phyloP scores from a whole-genome alignment of 2,888 invertebrate species.

The Harpagoxenus sublaevis region DNA sequence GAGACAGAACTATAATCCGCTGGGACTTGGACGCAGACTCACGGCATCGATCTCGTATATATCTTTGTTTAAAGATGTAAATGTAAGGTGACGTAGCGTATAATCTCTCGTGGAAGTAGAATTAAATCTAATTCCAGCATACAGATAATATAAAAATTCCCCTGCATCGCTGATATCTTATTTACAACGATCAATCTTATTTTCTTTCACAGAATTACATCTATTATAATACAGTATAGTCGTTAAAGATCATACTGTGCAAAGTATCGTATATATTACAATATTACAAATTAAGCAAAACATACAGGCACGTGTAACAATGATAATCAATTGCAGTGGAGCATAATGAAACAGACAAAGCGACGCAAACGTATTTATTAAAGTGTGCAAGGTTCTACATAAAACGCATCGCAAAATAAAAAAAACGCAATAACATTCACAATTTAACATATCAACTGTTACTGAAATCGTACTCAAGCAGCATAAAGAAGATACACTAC shows the following conservation, averaged over 20 bases:
- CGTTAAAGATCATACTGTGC: background rate
- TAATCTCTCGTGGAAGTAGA: background rate
- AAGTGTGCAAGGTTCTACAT: background rate
- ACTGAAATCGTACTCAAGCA: background rate
- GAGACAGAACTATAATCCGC: conserved; percentile 62
- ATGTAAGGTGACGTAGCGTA: conserved; percentile 9
- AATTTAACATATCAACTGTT: background rate
- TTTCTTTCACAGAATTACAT: background rate
- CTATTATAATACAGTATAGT: background rate
- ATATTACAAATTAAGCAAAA: background rate
- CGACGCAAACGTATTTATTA: conserved; percentile 37
- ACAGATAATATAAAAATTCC: background rate
- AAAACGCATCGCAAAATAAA: background rate
- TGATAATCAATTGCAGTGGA: background rate
- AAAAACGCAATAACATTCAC: conserved; percentile 7
- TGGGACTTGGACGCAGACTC: conserved; percentile 17
- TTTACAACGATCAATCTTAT: conserved; percentile 2
- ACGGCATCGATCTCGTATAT: background rate
- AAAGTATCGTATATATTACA: background rate
- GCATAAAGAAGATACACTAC: background rate
- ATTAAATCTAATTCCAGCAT: background rate
- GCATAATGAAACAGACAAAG: conserved; percentile 11
- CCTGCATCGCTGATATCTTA: background rate
- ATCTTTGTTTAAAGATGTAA: conserved; percentile 22
- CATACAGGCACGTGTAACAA: background rate